Evolutionary conservation across 2,797 vertebrate species (phyloP), one percentile per base, ranked within the genome.

Genomic region (Hydrocynus forskahlii): DNA sequence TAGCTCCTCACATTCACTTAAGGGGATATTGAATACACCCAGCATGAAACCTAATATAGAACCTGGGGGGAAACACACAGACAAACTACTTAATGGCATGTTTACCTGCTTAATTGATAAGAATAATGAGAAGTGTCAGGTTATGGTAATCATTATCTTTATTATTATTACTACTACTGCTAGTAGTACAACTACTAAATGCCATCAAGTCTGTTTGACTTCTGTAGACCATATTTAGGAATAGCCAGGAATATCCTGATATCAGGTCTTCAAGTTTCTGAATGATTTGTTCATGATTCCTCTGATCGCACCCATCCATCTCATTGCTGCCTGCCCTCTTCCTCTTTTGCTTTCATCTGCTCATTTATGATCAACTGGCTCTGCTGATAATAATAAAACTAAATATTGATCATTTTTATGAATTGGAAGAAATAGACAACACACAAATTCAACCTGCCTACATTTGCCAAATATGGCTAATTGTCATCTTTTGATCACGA

Each of bases 31-130:
- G 90, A 97, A 97, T 70, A 98, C 89, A 0, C 97, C 97, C 86
- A 99, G 90, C 97, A 99, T 97, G 92, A 98, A 99, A 69, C 96
- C 97, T 67, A 99, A 88, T 87, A 99, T 95, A 64, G 98, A 96
- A 90, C 97, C 97, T 99, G 88, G 63, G 8, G 9, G 76, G 25
- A 74, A 76, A 59, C 60, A 78, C 45, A 79, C 55, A 68, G 21
- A 82, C 16, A 78, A 13, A 45, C 8, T 12, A 45, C 43, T 45
- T 7, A 45, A 45, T 45, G 43, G 7, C 5, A 7, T 45, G 8
- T 45, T 45, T 45, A 45, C 43, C 43, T 45, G 10, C 7, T 45
- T 45, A 45, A 9, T 45, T 7, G 3, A 52, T 52, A 52, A 52
- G 12, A 52, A 52, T 52, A 13, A 13, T 52, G 3, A 52, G 4